A percentile compares a stretch with the other conserved stretches of the same genome.
phyloP scores from a whole-genome alignment of 2,888 invertebrate genomes.

The Labia minor region DNA sequence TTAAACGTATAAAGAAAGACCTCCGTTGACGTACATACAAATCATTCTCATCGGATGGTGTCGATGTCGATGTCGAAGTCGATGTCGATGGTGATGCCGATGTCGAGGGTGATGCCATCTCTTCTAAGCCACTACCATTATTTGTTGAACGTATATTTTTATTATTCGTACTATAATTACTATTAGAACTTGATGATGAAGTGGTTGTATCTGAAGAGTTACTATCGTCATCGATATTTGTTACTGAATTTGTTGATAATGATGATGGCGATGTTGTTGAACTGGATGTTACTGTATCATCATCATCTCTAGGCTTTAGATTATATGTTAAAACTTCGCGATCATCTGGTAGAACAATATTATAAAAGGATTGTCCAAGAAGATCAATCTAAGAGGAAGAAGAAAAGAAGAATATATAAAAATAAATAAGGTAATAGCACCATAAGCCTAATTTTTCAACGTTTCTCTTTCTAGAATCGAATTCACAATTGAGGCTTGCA shows the following conservation, averaged over 20 bases:
- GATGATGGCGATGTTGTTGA: neutral
- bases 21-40: conserved; percentile 33
- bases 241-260: neutral
- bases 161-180: too few relatives aligned
- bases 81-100: too few relatives aligned
- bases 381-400: conserved; percentile 59
- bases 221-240: conserved; percentile 17
- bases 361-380: conserved; percentile 68
- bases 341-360: conserved; percentile 70
- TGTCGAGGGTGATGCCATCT: too few relatives aligned
- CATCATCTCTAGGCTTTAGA: conserved; percentile 40
- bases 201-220: conserved; percentile 19
- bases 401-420: too few relatives aligned
- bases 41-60: too few relatives aligned
- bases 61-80: too few relatives aligned
- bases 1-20: conserved; percentile 39
- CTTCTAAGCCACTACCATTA: too few relatives aligned
- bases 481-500: too few relatives aligned
- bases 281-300: conserved; percentile 19
- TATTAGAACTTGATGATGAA: neutral
- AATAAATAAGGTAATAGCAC: too few relatives aligned
- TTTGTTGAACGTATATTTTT: too few relatives aligned
- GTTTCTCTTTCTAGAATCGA: too few relatives aligned
- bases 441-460: too few relatives aligned
- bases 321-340: conserved; percentile 58